A percentile compares a stretch with the other conserved stretches of the same genome.
Evolutionary conservation across 2,113 vertebrate genomes (phyloP).

Genomic region (Pedionomus torquatus): DNA sequence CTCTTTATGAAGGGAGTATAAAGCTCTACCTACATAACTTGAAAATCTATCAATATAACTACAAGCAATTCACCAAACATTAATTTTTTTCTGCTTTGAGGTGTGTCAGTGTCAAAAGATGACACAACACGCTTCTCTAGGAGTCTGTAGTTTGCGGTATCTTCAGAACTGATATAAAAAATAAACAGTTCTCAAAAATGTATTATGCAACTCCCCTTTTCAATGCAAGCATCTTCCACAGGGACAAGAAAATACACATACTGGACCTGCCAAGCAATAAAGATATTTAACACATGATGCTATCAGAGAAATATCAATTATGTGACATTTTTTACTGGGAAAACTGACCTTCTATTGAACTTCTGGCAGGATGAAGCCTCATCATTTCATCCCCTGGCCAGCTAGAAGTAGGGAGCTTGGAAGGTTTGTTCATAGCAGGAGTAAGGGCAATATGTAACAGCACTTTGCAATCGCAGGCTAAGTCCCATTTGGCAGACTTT

Average conservation of each 20-base stretch:
- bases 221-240: background rate
- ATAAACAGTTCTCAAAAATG: background rate
- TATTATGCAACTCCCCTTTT: background rate
- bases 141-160: background rate
- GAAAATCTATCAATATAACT: background rate
- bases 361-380: background rate
- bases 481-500: background rate
- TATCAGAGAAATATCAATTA: background rate
- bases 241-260: background rate
- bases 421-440: background rate
- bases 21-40: background rate
- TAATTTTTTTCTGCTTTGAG: background rate
- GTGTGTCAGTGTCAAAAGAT: background rate
- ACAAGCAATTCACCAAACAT: background rate
- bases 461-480: accelerated
- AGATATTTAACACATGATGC: background rate
- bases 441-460: background rate
- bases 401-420: background rate
- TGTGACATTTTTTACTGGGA: background rate
- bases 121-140: background rate
- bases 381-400: background rate
- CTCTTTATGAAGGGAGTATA: background rate
- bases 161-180: background rate
- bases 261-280: background rate
- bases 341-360: background rate